Evolutionary conservation across 2,888 invertebrate genomes (phyloP).

Genomic region (Nymphalis urticae): DNA sequence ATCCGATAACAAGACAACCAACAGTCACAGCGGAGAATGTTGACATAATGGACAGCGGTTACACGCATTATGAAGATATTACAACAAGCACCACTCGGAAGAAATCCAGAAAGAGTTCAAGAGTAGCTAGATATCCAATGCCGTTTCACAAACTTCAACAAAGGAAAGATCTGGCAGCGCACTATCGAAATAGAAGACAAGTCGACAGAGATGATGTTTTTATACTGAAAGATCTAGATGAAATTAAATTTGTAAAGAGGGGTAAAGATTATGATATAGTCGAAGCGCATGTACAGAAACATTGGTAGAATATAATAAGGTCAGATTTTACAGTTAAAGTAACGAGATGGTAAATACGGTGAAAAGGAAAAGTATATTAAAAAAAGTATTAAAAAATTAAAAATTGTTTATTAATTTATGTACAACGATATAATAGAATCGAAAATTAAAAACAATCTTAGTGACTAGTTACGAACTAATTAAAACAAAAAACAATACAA

Average conservation of each 20-base stretch:
- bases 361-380: not conserved
- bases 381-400: not conserved
- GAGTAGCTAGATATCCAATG: slow-evolving; percentile 56
- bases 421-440: not conserved
- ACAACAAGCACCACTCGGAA: slow-evolving; percentile 55
- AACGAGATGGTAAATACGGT: not conserved
- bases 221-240: slow-evolving; percentile 66
- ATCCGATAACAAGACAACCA: slow-evolving; percentile 44
- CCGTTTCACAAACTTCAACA: slow-evolving; percentile 58
- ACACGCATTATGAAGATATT: slow-evolving; percentile 45
- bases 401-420: slow-evolving; percentile 3
- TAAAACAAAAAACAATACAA: not conserved
- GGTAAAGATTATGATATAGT: slow-evolving; percentile 56
- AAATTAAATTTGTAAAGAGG: slow-evolving; percentile 57
- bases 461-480: not conserved
- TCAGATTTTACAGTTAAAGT: slow-evolving; percentile 2
- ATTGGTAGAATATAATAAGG: slow-evolving; percentile 51
- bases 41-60: slow-evolving; percentile 40
- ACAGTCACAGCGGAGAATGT: slow-evolving; percentile 44
- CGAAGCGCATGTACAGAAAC: slow-evolving; percentile 56
- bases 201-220: slow-evolving; percentile 51
- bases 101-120: slow-evolving; percentile 50
- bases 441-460: slow-evolving; percentile 6
- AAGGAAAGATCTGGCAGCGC: slow-evolving; percentile 41
- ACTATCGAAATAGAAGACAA: slow-evolving; percentile 41